Base-by-base conservation (phyloP, 2,888 invertebrate genomes). In the Drosophila lacicola region DNA sequence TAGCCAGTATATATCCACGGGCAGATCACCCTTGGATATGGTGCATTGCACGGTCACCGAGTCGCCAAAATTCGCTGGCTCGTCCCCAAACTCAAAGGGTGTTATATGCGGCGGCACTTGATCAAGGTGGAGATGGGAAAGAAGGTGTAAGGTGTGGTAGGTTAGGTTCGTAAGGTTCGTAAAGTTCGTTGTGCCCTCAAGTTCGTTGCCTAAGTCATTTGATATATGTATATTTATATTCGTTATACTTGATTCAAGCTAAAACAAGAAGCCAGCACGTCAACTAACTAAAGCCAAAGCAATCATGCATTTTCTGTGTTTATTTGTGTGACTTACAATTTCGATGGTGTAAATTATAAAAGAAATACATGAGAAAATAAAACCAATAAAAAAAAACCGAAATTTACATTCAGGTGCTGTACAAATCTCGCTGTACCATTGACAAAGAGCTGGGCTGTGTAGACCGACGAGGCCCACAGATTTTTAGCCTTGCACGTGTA, bases 11-110 rank as follows among this genome's bases (percentile, higher is more conserved):
- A 96, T 94, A 73, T 94, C 93, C 60, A 96, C 93, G 1, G 96
- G 96, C 68, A 94, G 92, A 91, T 96, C 96, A 19, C 96, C 95
- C 89, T 95, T 94, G n/a, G 93, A 93, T 36, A 95, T 94, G 57
- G 94, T 93, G 90, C 95, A 95, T 60, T 94, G 93, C 36, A 95
- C 93, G 41, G 95, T 94, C 9, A 94, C 94, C 58, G 94, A 93
- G 78, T 95, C 95, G 11, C 95, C 95, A 65, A 95, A 94, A 89
- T 95, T 95, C 19, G 95, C 93, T 1, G 94, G 93, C 57, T 95
- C 94, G 51, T 94, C 94, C 6, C 92, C 92, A 78, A 95, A 94
- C 75, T 93, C 92, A 75, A 94, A 94, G n/a, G 93, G 93, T 66
- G 92, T 92, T 56, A 93, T 93, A 76, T 93, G 91, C 2, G 93